Conservation (phyloP, 2,797 vertebrate species). For the Falco rusticolus region DNA sequence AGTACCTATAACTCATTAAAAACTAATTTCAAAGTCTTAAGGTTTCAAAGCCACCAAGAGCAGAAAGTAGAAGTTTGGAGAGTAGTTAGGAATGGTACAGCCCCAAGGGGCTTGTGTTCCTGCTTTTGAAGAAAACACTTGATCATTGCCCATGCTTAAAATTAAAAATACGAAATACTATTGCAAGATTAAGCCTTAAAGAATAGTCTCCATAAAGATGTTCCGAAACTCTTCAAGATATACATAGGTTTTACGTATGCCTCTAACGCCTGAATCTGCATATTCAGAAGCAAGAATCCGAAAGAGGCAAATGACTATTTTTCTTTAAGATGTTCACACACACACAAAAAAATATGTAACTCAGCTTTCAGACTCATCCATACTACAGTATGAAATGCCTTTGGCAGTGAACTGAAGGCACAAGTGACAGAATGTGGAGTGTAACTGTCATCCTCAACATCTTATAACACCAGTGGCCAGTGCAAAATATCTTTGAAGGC, state of each 20-base stretch:
- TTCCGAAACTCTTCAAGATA: background rate
- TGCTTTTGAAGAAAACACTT: background rate
- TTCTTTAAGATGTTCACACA: background rate
- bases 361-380: background rate
- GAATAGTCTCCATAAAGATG: background rate
- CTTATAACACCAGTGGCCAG: background rate
- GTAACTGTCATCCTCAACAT: conserved; percentile 9
- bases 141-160: background rate
- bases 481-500: background rate
- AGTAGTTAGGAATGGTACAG: background rate
- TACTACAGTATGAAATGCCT: background rate
- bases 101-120: background rate
- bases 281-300: background rate
- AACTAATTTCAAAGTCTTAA: conserved; percentile 38
- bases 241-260: background rate
- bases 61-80: background rate
- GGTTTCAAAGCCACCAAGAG: conserved; percentile 4
- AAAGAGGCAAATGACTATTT: background rate
- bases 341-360: background rate
- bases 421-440: background rate
- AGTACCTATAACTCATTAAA: conserved; percentile 41
- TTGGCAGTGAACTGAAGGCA: background rate
- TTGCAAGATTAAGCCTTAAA: background rate
- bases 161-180: background rate
- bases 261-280: background rate